Evolutionary conservation across 1,140 invertebrate species (phyloP), one percentile per base, ranked within the genome.

Genomic region (Mizuhopecten yessoensis): DNA sequence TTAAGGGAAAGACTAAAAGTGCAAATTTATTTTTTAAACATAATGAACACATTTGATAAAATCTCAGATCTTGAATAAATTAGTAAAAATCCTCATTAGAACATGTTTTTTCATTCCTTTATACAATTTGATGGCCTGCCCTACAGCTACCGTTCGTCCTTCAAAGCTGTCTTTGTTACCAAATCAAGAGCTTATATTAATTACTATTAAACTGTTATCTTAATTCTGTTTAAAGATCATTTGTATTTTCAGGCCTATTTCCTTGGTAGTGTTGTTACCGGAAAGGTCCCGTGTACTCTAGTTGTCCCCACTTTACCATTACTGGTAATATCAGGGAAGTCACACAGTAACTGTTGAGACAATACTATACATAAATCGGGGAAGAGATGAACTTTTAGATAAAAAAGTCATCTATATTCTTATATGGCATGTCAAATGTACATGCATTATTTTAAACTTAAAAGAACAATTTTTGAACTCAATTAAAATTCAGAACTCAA

Each of bases 41-140:
- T 75, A 75, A 75, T 75, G 57, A 75, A 75, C n/a, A n/a, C n/a
- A 75, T 29, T 75, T 75, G 57, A 75, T 75, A 75, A 75, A 75
- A 75, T 75, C 45, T 49, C 20, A 49, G 20, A 49, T 9, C 57
- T 75, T 75, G 57, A 75, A 75, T 75, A 75, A 75, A 75, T 75
- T 75, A 75, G 57, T 13, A 75, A 75, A 17, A 1, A 75, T 75
- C 23, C 57, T 75, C 57, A 75, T 75, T 75, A 75, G 57, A 13
- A 9, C n/a, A 49, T 17, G 45, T 75, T 29, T 29, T 57, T 75
- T 75, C 23, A 29, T 75, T 5, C 13, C 57, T 75, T 75, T n/a
- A n/a, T n/a, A n/a, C n/a, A n/a, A n/a, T n/a, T 75, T 75, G 57
- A 75, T 13, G 23, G 57, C 17, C 17, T 75, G 3, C 23, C 57